Percentiles rank a stretch among this genome's conserved stretches.
Evolutionary conservation across 2,888 invertebrate genomes (phyloP).

Genomic region (Pseudoips prasinana): DNA sequence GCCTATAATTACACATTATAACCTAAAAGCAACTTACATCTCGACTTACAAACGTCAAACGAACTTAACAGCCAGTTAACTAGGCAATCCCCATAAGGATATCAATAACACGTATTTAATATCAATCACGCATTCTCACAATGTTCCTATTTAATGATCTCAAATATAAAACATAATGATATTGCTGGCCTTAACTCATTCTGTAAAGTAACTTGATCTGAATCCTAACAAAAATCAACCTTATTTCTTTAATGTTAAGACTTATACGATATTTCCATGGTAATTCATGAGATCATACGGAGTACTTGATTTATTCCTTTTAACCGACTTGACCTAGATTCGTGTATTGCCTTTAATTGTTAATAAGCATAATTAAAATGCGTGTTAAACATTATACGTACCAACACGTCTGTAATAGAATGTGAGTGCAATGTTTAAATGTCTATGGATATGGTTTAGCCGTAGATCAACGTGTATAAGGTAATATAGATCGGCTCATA

Average conservation of each 20-base stretch:
- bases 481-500: too few relatives aligned
- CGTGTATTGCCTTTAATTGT: constrained; percentile 78
- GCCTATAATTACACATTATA: too few relatives aligned
- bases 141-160: constrained; percentile 67
- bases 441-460: constrained; percentile 13
- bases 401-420: constrained; percentile 25
- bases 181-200: constrained; percentile 53
- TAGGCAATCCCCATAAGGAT: constrained; percentile 28
- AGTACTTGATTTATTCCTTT: constrained; percentile 77
- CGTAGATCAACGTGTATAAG: too few relatives aligned
- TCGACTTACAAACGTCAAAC: too few relatives aligned
- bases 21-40: too few relatives aligned
- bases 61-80: constrained; percentile 17
- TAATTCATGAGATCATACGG: constrained; percentile 72
- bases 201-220: constrained; percentile 36
- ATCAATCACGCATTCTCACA: constrained; percentile 56
- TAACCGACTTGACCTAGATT: constrained; percentile 78
- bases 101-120: constrained; percentile 40
- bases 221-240: constrained; percentile 33
- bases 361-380: constrained; percentile 81
- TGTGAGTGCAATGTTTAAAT: constrained; percentile 17
- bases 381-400: constrained; percentile 62
- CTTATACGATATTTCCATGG: constrained; percentile 31
- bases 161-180: constrained; percentile 72
- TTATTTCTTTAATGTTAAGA: constrained; percentile 35